Conservation (phyloP, 2,888 invertebrate genomes). For the Cantharis nigra region DNA sequence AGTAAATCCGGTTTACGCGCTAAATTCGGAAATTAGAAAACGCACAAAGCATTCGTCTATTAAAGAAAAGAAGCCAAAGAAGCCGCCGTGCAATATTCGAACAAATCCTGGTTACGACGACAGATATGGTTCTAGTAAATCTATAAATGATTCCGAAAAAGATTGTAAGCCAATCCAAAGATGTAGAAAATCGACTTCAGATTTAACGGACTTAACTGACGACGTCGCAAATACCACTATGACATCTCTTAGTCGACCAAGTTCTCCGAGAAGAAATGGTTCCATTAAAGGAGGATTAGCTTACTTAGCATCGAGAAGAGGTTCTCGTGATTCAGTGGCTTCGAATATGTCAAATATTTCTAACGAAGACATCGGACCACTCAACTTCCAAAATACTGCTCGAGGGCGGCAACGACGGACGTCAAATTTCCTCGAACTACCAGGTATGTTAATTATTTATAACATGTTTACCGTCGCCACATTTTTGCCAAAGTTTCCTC, state of each 20-base stretch:
- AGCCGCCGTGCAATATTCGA: constrained; percentile 58
- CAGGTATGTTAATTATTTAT: constrained; percentile 63
- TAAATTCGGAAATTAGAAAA: constrained; percentile 19
- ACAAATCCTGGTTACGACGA: constrained; percentile 67
- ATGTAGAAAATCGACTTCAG: constrained; percentile 78
- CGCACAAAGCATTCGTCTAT: constrained; percentile 46
- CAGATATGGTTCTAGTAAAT: constrained; percentile 50
- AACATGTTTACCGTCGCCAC: neutral
- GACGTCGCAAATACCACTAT: constrained; percentile 62
- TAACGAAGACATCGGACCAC: constrained; percentile 80
- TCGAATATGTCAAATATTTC: constrained; percentile 73
- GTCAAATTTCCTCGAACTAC: constrained; percentile 84
- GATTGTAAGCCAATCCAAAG: constrained; percentile 55
- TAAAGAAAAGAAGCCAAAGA: constrained; percentile 48
- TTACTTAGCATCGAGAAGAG: constrained; percentile 83
- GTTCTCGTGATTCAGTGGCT: constrained; percentile 73
- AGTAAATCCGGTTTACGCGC: constrained; percentile 19
- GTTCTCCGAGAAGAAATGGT: constrained; percentile 71
- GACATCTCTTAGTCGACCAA: constrained; percentile 65
- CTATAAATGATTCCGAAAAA: constrained; percentile 56
- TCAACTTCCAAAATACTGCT: constrained; percentile 79
- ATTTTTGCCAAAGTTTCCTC: neutral
- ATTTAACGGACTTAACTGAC: constrained; percentile 68
- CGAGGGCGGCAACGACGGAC: constrained; percentile 79
- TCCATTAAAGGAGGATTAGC: constrained; percentile 73